A percentile compares a stretch with the other conserved stretches of the same genome.
Conservation (phyloP, 2,888 invertebrate genomes). For the Eucera pruinosa region DNA sequence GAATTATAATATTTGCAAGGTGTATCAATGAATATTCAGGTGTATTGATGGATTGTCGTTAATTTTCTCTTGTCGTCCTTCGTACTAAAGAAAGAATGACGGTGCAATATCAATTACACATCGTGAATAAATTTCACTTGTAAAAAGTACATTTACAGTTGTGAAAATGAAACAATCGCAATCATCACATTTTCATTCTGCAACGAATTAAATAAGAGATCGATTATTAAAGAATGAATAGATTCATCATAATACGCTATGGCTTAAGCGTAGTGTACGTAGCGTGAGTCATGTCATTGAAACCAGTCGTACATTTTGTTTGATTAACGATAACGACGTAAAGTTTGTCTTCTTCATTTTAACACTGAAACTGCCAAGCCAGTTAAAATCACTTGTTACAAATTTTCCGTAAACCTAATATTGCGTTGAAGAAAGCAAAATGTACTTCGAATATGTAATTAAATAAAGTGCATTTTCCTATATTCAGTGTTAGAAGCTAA, state of each 20-base stretch:
- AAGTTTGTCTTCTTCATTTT: not conserved
- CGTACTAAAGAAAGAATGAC: not conserved
- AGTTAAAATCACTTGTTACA: too few relatives aligned
- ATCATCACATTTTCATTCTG: not conserved
- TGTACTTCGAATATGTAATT: too few relatives aligned
- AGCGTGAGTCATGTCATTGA: not conserved
- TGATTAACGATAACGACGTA: not conserved
- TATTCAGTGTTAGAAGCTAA: too few relatives aligned
- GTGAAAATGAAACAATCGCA: not conserved
- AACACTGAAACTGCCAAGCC: too few relatives aligned
- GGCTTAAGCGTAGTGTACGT: not conserved
- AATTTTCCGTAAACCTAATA: too few relatives aligned
- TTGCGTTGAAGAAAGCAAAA: too few relatives aligned
- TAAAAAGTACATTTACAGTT: too few relatives aligned
- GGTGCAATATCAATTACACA: not conserved
- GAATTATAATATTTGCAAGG: conserved; percentile 32
- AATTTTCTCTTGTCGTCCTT: not conserved
- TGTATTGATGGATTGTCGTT: conserved; percentile 39
- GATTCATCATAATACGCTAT: not conserved
- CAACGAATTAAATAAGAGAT: not conserved
- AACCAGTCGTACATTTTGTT: not conserved
- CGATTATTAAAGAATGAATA: conserved; percentile 1
- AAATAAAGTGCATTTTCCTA: too few relatives aligned
- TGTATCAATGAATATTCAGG: conserved; percentile 45
- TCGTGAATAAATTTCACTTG: too few relatives aligned